A percentile compares a stretch with the other conserved stretches of the same genome.
Conservation (phyloP, 2,797 vertebrate species). For the Danio tinwini region DNA sequence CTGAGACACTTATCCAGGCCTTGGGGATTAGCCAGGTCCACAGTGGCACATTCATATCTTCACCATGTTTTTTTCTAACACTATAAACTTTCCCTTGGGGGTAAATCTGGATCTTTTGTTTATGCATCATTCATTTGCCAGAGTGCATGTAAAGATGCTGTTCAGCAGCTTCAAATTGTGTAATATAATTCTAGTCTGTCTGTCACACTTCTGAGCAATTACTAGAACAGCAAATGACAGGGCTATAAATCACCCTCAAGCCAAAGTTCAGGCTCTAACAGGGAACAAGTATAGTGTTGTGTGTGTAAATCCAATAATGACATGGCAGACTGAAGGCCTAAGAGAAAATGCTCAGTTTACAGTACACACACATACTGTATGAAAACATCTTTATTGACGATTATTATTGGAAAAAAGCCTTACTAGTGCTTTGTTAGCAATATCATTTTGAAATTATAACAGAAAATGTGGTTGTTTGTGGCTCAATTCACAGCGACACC, state of each 20-base stretch:
- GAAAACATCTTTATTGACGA: background rate
- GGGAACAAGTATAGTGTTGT: slow-evolving; percentile 45
- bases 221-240: slow-evolving; percentile 39
- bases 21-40: slow-evolving; percentile 16
- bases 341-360: background rate
- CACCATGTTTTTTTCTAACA: background rate
- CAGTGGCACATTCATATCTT: background rate
- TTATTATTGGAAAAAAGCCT: background rate
- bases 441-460: background rate
- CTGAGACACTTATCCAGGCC: slow-evolving; percentile 9
- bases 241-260: slow-evolving; percentile 50
- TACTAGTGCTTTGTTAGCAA: background rate
- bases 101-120: slow-evolving; percentile 27
- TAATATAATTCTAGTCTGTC: slow-evolving; percentile 31
- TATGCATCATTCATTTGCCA: slow-evolving; percentile 28
- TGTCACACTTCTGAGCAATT: slow-evolving; percentile 42
- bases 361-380: background rate
- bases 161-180: background rate
- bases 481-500: background rate
- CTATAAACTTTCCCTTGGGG: slow-evolving; percentile 9
- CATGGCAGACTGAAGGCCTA: slow-evolving; percentile 15
- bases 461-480: background rate
- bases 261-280: slow-evolving; percentile 41
- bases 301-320: slow-evolving; percentile 37
- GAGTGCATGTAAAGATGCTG: slow-evolving; percentile 23